Conservation (phyloP, 2,113 vertebrate genomes). For the Scolopax mira region DNA sequence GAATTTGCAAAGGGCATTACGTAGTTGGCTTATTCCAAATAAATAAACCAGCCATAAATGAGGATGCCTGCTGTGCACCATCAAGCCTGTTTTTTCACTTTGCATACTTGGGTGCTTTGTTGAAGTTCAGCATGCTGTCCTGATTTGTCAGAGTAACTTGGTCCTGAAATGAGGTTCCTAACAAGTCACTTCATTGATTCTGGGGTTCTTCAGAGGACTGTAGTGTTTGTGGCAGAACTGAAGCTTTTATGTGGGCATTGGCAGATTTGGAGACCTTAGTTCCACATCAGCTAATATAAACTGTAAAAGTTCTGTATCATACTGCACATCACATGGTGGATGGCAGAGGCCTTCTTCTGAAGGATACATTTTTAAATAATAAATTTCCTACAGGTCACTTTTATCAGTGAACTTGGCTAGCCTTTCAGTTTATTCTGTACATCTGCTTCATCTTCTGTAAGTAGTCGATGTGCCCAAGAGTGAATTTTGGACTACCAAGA, state of each 20-base stretch:
- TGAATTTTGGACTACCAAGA: neutral
- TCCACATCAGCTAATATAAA: neutral
- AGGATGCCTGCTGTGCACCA: neutral
- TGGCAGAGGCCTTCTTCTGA: neutral
- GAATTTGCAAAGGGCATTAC: neutral
- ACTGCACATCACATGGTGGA: neutral
- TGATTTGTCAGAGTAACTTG: neutral
- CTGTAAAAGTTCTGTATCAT: neutral
- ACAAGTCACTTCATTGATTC: neutral
- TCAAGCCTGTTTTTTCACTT: neutral
- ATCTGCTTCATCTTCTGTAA: neutral
- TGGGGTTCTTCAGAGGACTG: neutral
- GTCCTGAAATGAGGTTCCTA: neutral
- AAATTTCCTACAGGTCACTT: fast-evolving
- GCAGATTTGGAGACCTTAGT: neutral
- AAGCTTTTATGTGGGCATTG: neutral
- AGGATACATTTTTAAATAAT: neutral
- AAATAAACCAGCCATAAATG: neutral
- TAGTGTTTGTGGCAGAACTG: neutral
- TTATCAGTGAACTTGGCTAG: neutral
- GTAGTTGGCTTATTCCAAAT: neutral
- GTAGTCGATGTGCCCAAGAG: neutral
- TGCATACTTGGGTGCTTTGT: neutral
- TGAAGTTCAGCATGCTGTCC: neutral
- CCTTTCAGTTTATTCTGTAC: neutral